A percentile compares a stretch with the other conserved stretches of the same genome.
phyloP scores from a whole-genome alignment of 2,888 invertebrate genomes.

The Belgica antarctica region DNA sequence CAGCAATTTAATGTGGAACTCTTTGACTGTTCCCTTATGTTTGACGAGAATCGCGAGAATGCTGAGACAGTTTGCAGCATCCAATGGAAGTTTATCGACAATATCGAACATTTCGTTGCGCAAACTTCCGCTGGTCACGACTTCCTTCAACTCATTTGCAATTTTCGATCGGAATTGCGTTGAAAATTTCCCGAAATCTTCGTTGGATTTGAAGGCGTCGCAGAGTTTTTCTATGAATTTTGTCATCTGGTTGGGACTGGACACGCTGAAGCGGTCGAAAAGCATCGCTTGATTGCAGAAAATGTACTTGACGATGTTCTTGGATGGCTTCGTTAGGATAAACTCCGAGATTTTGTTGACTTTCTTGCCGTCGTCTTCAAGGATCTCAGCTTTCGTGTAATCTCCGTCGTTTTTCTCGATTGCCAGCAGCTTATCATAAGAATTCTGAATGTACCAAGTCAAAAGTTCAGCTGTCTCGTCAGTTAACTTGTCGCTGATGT shows the following conservation, averaged over 20 bases:
- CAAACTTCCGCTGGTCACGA: not conserved
- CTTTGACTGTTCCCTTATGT: not conserved
- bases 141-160: constrained; percentile 4
- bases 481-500: not conserved
- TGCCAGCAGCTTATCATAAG: not conserved
- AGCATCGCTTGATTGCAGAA: not conserved
- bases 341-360: constrained; percentile 31
- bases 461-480: not conserved
- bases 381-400: not conserved
- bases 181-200: not conserved
- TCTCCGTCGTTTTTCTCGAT: not conserved
- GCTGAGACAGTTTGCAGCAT: not conserved
- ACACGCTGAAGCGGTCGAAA: constrained; percentile 17
- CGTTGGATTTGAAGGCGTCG: not conserved
- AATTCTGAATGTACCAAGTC: not conserved
- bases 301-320: constrained; percentile 9
- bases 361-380: not conserved
- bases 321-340: not conserved
- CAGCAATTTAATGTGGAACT: not conserved
- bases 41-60: not conserved
- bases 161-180: constrained; percentile 5
- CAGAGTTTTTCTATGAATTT: not conserved
- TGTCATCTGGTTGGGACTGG: not conserved
- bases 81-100: constrained; percentile 23
- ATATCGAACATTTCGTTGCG: not conserved